Evolutionary conservation across 1,140 invertebrate species (phyloP).

Genomic region (Dendroctonus ponderosae): DNA sequence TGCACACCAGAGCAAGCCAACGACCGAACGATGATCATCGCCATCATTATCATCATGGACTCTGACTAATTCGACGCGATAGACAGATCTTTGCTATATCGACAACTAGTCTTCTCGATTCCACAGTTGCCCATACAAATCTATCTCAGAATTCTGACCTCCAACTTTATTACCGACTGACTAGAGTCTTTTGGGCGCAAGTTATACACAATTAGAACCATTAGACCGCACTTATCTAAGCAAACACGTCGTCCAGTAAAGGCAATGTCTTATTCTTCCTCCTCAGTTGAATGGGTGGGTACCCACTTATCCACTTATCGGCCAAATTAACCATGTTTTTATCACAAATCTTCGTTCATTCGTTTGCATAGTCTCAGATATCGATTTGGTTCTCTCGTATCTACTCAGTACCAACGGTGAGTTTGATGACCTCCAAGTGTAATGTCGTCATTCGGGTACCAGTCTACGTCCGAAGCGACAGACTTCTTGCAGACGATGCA

Average conservation of each 20-base stretch:
- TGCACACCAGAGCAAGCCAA: conserved; percentile 18
- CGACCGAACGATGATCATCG: conserved; percentile 20
- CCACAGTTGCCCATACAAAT: too few species aligned
- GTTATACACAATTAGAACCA: too few species aligned
- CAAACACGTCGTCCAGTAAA: too few species aligned
- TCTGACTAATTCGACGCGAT: conserved; percentile 12
- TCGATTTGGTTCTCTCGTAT: background rate
- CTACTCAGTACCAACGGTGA: background rate
- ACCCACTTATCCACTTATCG: background rate
- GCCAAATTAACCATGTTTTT: background rate
- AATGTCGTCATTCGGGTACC: conserved; percentile 16
- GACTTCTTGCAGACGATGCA: conserved; percentile 29
- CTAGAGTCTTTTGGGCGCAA: background rate
- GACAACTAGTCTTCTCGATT: background rate
- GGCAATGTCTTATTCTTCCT: too few species aligned
- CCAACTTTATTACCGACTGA: background rate
- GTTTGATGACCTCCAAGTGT: conserved; percentile 18
- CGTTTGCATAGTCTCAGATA: background rate
- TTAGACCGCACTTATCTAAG: too few species aligned
- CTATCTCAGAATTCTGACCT: too few species aligned
- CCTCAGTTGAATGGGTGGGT: background rate
- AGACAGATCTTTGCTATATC: background rate
- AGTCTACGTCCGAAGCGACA: conserved; percentile 15
- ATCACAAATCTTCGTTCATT: background rate
- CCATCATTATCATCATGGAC: conserved; percentile 12